Evolutionary conservation across 2,888 invertebrate species (phyloP).

Genomic region (Cantharis flavilabris): DNA sequence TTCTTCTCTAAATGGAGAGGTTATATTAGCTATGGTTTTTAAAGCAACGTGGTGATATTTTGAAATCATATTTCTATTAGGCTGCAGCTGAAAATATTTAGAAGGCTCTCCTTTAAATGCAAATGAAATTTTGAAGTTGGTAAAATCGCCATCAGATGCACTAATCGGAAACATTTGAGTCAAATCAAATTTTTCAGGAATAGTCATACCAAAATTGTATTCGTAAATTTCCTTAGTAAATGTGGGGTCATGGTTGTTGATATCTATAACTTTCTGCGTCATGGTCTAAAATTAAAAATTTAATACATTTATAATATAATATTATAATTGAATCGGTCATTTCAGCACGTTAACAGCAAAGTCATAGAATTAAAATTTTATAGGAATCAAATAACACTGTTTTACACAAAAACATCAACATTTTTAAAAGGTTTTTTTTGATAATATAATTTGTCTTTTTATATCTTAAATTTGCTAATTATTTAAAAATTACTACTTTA

Average conservation of each 20-base stretch:
- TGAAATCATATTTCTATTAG: not conserved
- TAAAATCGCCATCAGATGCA: slow-evolving; percentile 14
- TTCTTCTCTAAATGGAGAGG: not conserved
- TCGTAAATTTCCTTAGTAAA: slow-evolving; percentile 12
- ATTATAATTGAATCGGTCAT: too few relatives aligned
- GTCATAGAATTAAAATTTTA: too few relatives aligned
- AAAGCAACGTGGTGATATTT: not conserved
- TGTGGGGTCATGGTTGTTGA: slow-evolving; percentile 18
- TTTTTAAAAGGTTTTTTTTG: too few relatives aligned
- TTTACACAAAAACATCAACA: too few relatives aligned
- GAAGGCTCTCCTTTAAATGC: not conserved
- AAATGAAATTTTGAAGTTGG: slow-evolving; percentile 7
- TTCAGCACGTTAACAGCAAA: too few relatives aligned
- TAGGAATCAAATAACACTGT: too few relatives aligned
- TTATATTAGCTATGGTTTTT: not conserved
- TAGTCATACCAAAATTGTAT: slow-evolving; percentile 9
- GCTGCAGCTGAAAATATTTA: not conserved
- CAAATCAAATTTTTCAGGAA: slow-evolving; percentile 7
- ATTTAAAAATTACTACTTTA: too few relatives aligned
- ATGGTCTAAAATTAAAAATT: slow-evolving; percentile 2
- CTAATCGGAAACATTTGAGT: not conserved
- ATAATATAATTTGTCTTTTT: too few relatives aligned
- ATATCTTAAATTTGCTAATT: too few relatives aligned
- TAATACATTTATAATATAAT: not conserved
- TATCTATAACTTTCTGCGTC: not conserved